phyloP scores from a whole-genome alignment of 2,113 vertebrate genomes.

The Mus musculus region GRCm39 chr12:97773501-97774000 shows the following conservation, averaged over 20 bases:
- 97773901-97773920: not conserved
- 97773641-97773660: not conserved
- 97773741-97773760: not conserved
- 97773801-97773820: not conserved
- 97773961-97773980: not conserved
- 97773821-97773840: not conserved
- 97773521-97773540: not conserved
- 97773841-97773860: not conserved
- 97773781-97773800: not conserved
- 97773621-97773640: not conserved
- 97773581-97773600: not conserved
- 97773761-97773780: not conserved
- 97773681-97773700: not conserved
- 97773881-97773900: too few relatives aligned
- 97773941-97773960: not conserved
- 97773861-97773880: not conserved
- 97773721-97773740: not conserved
- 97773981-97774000: not conserved
- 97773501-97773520: not conserved
- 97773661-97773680: not conserved
- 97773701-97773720: not conserved
- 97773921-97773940: not conserved
- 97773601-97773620: too few relatives aligned
- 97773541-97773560: not conserved
- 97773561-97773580: not conserved